phyloP scores from a whole-genome alignment of 2,797 vertebrate genomes.

The Sebastes umbrosus region DNA sequence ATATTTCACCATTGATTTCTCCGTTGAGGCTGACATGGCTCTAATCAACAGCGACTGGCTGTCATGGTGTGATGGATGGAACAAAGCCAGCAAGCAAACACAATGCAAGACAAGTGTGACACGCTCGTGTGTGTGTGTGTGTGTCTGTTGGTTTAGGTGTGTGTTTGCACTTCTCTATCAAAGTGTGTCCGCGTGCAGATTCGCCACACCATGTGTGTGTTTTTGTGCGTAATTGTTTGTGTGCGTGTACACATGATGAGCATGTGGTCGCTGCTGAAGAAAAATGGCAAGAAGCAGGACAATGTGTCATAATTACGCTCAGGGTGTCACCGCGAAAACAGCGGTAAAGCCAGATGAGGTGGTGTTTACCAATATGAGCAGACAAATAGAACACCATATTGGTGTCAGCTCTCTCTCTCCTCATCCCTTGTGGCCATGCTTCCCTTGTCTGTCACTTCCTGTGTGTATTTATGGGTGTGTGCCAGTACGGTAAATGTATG shows the following conservation, averaged over 20 bases:
- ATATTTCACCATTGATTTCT: slow-evolving; percentile 80
- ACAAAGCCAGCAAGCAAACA: slow-evolving; percentile 74
- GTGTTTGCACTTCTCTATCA: slow-evolving; percentile 39
- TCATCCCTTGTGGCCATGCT: slow-evolving; percentile 52
- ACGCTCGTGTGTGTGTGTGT: slow-evolving; percentile 6
- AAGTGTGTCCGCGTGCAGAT: slow-evolving; percentile 28
- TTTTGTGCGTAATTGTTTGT: background rate
- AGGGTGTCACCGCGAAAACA: slow-evolving; percentile 50
- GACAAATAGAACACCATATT: slow-evolving; percentile 60
- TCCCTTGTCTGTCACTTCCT: slow-evolving; percentile 70
- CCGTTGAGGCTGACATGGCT: slow-evolving; percentile 69
- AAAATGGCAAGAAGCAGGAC: slow-evolving; percentile 50
- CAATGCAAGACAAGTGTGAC: slow-evolving; percentile 64
- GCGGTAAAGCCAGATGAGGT: slow-evolving; percentile 60
- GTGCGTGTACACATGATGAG: slow-evolving; percentile 8
- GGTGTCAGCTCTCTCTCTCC: slow-evolving; percentile 43
- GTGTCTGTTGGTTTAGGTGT: slow-evolving; percentile 19
- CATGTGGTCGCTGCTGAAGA: slow-evolving; percentile 43
- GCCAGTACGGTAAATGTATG: slow-evolving; percentile 70
- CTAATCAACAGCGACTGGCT: slow-evolving; percentile 79
- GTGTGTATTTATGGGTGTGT: slow-evolving; percentile 63
- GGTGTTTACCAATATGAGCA: slow-evolving; percentile 63
- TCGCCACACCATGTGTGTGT: background rate
- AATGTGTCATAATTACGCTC: slow-evolving; percentile 64
- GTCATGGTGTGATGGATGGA: slow-evolving; percentile 75